Base-by-base conservation (phyloP, 2,888 invertebrate species). In the Bugula neritina region DNA sequence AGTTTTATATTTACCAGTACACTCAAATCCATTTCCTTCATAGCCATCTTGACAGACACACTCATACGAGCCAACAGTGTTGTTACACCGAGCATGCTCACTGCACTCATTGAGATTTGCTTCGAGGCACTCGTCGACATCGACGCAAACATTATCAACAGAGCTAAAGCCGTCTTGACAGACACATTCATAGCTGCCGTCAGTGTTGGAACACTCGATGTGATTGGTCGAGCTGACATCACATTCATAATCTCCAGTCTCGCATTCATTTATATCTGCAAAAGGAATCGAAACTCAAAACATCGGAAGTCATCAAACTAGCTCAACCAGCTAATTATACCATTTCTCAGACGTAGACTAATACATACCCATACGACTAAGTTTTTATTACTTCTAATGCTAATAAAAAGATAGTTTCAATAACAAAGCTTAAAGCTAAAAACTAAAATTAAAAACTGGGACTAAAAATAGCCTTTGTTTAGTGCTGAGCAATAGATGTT, bases 171-270 rank as follows among this genome's bases (percentile, higher is more conserved):
- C 34, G 3, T 27, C 31, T 3, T 63, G 13, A 31, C 82, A 82
- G 3, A 74, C 74, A 72, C 82, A 82, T 29, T 74, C 71, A 72
- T 76, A 82, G 21, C 76, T 72, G 3, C 82, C 82, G 0, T 76
- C 76, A 0, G 72, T 74, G 75, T 82, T 81, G 1, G 71, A 71
- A 73, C 82, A 82, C 29, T 73, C 52, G 0, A 82, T 74, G 69
- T 75, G 72, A 3, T 25, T 13, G 43, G 43, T 10, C 17, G 17
- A 17, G 17, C 10, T 43, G 5, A 43, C 10, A 54, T 69, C 69
- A 55, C 75, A 75, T 27, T 73, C 54, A 34, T 69, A 71, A 1
- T 31, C 10, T 0, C 73, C 72, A 17, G 17, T 21, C 34, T 35
- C 23, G 29, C 73, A 73, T 58, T 73, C 73, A 54, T 73, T 29